Base-by-base conservation (phyloP, 2,888 invertebrate species). In the Drosophila flavopinicola region DNA sequence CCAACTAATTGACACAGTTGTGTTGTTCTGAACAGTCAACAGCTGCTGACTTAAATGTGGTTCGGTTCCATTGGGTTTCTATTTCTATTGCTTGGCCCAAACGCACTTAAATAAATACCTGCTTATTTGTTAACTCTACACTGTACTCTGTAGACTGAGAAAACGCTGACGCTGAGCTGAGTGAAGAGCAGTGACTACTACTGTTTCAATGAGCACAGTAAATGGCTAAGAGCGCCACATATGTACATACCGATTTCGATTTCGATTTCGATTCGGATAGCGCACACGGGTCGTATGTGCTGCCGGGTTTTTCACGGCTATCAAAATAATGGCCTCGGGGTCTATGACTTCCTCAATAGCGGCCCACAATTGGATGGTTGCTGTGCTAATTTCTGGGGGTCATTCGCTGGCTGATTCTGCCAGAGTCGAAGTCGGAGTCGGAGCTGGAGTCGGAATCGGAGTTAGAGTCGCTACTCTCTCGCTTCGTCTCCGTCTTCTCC, bases 1-100 rank as follows among this genome's bases (percentile, higher is more conserved):
- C 15, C 25, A n/a, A n/a, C n/a, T 10, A 73, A 49, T 84, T 75
- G 65, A 73, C 38, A 67, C 79, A 80, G 70, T 63, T 79, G 85
- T 29, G 85, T 29, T 63, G 37, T 33, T 39, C n/a, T n/a, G n/a
- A n/a, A 30, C 32, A 37, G n/a, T n/a, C n/a, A 48, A 27, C 58
- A 60, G 41, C n/a, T 82, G 69, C 72, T 65, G 56, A 61, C 61
- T 65, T 44, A 70, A 70, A 64, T 20, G 20, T 20, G 20, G 2
- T 20, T 2, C 20, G 20, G 2, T 20, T 2, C 20, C 4, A 20
- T 20, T 66, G 67, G 45, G 48, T 76, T 66, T 73, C 60, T 45
- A 48, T 76, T 66, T 73, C 60, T 45, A 48, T 9, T 39, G 53
- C 38, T 67, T 29, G 33, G 15, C 10, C 24, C 41, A 17, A 24